Conservation (phyloP, 2,888 invertebrate species). For the Anthrax anthrax region DNA sequence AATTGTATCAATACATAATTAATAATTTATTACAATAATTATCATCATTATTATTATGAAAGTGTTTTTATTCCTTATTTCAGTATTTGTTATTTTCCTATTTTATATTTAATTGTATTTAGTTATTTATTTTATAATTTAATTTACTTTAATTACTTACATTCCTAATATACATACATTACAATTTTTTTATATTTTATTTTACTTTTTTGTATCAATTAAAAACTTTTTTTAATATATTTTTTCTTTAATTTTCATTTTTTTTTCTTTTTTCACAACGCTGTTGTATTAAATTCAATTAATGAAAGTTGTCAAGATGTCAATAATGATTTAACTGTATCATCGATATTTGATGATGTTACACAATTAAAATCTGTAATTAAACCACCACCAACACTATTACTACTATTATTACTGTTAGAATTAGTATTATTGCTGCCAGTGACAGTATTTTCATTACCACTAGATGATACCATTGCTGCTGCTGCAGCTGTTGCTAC, state of each 20-base stretch:
- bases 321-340: constrained; percentile 41
- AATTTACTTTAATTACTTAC: constrained; percentile 1
- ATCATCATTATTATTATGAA: neutral
- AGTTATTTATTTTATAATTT: constrained; percentile 1
- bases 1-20: too few relatives aligned
- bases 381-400: too few relatives aligned
- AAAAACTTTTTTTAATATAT: too few relatives aligned
- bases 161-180: neutral
- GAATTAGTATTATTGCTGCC: too few relatives aligned
- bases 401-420: too few relatives aligned
- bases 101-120: constrained; percentile 4
- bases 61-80: too few relatives aligned
- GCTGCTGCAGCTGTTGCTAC: constrained; percentile 2
- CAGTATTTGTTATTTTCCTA: too few relatives aligned
- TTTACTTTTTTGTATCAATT: too few relatives aligned
- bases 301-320: constrained; percentile 28
- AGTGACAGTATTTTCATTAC: too few relatives aligned
- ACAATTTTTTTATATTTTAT: neutral
- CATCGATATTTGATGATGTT: constrained; percentile 35
- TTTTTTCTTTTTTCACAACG: constrained; percentile 8
- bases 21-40: too few relatives aligned
- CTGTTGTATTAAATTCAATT: constrained; percentile 14
- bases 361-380: constrained; percentile 32
- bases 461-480: constrained; percentile 10
- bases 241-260: neutral